These are phyloP conservation scores for Cremastinae sp. DNA, from an alignment of 2,888 invertebrate genomes.

Conservation along the genomic window DNA sequence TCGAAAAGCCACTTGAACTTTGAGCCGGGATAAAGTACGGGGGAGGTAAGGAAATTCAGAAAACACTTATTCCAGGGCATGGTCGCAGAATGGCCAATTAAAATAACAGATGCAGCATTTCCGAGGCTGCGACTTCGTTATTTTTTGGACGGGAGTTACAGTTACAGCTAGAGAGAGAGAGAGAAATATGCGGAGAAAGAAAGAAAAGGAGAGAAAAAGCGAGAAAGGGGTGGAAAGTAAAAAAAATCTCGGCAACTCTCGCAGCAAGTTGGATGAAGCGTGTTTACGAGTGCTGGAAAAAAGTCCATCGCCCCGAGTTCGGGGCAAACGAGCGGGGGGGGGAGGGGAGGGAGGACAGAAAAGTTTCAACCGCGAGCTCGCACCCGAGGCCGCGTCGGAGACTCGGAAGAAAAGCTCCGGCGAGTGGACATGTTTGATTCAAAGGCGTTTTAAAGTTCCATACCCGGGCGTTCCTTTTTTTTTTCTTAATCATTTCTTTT, in stretches of 20 bases:
- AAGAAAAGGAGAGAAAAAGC: background rate
- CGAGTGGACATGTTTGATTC: conserved; percentile 32
- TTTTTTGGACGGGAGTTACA: background rate
- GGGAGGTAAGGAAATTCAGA: background rate
- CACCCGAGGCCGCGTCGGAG: conserved; percentile 26
- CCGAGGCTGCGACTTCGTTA: background rate
- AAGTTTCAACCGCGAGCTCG: conserved; percentile 28
- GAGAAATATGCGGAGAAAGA: too few species aligned
- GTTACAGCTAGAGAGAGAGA: too few species aligned
- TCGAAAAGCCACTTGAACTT: conserved; percentile 6
- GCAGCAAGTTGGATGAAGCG: background rate
- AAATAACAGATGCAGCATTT: conserved; percentile 21
- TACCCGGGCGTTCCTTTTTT: conserved; percentile 9
- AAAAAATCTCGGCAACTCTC: background rate
- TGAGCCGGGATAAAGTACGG: background rate
- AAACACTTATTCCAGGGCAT: background rate
- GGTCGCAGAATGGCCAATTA: conserved; percentile 32
- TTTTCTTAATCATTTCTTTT: background rate
- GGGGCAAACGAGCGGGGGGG: background rate
- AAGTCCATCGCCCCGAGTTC: conserved; percentile 23
- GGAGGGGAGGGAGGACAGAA: conserved; percentile 11
- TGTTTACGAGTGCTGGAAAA: background rate
- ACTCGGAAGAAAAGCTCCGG: conserved; percentile 22
- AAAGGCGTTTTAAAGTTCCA: conserved; percentile 39
- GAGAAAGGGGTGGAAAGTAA: background rate